Evolutionary conservation across 1,140 invertebrate species (phyloP).

Genomic region (Diorhabda sublineata): DNA sequence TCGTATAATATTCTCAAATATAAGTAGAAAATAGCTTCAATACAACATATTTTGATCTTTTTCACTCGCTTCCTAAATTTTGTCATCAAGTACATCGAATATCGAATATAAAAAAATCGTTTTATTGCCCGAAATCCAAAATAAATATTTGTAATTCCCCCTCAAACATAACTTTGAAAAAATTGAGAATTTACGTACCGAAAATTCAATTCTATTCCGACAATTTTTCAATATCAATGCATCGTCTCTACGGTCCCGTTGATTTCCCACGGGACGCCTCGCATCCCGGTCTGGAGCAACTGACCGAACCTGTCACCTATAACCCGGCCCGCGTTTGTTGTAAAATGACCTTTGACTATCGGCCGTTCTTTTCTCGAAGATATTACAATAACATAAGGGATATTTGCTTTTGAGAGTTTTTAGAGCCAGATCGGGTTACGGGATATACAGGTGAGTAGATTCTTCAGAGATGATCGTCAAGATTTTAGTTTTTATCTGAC

Average conservation of each 20-base stretch:
- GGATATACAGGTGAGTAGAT: constrained; percentile 10
- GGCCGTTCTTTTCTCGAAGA: background rate
- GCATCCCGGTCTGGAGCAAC: constrained; percentile 26
- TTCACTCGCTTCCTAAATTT: no score
- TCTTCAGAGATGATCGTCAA: constrained; percentile 6
- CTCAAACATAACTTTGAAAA: background rate
- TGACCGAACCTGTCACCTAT: constrained; percentile 34
- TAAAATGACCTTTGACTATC: constrained; percentile 10
- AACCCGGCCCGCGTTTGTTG: constrained; percentile 14
- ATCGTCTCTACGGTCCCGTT: background rate
- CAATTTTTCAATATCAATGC: background rate
- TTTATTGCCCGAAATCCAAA: no score
- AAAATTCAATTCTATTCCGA: background rate
- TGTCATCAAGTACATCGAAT: no score
- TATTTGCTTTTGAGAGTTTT: constrained; percentile 25
- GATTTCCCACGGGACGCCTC: constrained; percentile 30
- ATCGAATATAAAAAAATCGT: no score
- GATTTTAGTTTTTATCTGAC: background rate
- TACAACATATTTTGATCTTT: no score
- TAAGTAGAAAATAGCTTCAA: no score
- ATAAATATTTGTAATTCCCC: no score
- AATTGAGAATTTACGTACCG: background rate
- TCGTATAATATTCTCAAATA: no score
- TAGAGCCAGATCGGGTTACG: constrained; percentile 12
- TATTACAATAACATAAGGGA: constrained; percentile 27